These are phyloP conservation scores for Clarias pachynema DNA, from an alignment of 2,797 vertebrate species.

Conservation along the genomic window DNA sequence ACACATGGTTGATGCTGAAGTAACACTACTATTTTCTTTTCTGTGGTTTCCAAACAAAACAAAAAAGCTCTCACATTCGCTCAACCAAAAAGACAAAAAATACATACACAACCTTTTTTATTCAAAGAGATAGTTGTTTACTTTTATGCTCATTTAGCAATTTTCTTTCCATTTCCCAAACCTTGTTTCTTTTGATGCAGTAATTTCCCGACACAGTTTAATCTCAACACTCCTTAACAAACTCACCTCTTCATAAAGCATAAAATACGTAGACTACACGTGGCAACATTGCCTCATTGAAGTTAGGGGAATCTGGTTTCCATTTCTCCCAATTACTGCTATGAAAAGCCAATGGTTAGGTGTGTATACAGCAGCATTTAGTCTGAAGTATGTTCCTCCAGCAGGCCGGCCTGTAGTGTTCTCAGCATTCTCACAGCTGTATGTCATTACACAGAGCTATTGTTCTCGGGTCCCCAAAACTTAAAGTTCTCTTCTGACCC, in stretches of 20 bases:
- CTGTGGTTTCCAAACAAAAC: constrained; percentile 33
- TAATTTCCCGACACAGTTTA: constrained; percentile 24
- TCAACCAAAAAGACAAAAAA: constrained; percentile 11
- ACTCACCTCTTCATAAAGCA: constrained; percentile 14
- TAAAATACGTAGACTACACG: constrained; percentile 3
- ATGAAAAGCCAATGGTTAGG: constrained; percentile 54
- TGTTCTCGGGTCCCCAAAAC: constrained; percentile 61
- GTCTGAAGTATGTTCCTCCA: constrained; percentile 51
- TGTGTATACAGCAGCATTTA: constrained; percentile 62
- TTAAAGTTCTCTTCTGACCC: constrained; percentile 63
- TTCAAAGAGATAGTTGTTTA: constrained; percentile 24
- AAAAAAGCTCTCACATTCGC: constrained; percentile 18
- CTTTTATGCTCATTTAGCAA: not conserved
- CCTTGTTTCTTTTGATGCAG: constrained; percentile 17
- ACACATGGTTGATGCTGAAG: constrained; percentile 45
- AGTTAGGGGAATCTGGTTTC: constrained; percentile 52
- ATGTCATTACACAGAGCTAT: constrained; percentile 73
- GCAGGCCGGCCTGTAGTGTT: constrained; percentile 32
- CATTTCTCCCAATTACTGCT: constrained; percentile 57
- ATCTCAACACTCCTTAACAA: constrained; percentile 7
- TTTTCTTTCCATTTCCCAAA: constrained; percentile 16
- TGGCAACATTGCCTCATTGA: constrained; percentile 24
- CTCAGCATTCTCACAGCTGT: constrained; percentile 70
- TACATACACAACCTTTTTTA: constrained; percentile 11
- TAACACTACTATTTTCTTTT: constrained; percentile 33